A percentile compares a stretch with the other conserved stretches of the same genome.
Conservation (phyloP, 2,113 vertebrate species). For the Harpagus bidentatus region DNA sequence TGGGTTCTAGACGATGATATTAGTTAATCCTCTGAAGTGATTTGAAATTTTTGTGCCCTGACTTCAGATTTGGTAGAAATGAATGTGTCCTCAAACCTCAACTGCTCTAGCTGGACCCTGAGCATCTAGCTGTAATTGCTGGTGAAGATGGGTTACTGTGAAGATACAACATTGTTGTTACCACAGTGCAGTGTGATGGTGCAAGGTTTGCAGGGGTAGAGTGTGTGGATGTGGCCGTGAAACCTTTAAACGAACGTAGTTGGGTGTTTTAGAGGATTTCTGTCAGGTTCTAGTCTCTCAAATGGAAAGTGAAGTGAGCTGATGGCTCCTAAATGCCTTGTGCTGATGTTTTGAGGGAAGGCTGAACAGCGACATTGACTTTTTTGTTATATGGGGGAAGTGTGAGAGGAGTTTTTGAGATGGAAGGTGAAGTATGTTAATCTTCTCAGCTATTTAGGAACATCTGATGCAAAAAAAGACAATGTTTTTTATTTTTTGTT, state of each 20-base stretch:
- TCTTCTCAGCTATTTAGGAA: background rate
- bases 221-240: background rate
- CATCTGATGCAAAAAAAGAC: background rate
- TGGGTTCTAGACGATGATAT: background rate
- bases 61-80: background rate
- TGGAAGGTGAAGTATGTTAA: background rate
- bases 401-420: background rate
- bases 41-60: background rate
- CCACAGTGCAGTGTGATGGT: accelerated
- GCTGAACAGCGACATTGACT: background rate
- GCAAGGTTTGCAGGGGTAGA: background rate
- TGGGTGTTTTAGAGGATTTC: background rate
- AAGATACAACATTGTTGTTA: background rate
- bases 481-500: background rate
- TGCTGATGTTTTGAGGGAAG: background rate
- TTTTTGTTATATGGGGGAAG: background rate
- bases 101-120: background rate
- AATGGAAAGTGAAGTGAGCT: background rate
- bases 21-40: background rate
- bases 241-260: background rate
- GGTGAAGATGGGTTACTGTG: background rate
- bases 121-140: background rate
- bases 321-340: background rate
- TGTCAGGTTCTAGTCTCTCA: background rate
- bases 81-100: background rate